Percentiles rank a stretch among this genome's conserved stretches.
phyloP scores from a whole-genome alignment of 2,797 vertebrate species.

The Taeniopygia guttata region DNA sequence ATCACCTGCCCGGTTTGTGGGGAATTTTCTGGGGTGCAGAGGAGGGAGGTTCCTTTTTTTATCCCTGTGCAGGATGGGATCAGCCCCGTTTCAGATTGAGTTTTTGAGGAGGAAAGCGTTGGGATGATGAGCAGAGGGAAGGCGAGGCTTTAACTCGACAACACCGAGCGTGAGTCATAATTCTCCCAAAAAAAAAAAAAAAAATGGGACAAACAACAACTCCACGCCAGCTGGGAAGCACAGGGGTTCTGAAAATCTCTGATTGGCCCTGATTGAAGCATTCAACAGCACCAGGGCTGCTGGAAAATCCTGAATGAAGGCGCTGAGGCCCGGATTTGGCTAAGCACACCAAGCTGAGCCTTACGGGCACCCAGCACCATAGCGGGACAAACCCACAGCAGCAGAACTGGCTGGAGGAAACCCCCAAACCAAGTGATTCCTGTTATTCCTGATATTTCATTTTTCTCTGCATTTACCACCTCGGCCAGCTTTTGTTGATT shows the following conservation, averaged over 20 bases:
- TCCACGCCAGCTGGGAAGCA: slow-evolving; percentile 28
- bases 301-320: slow-evolving; percentile 41
- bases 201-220: not conserved
- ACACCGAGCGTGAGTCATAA: not conserved
- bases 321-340: not conserved
- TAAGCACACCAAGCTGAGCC: not conserved
- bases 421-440: fast-evolving
- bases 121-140: not conserved
- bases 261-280: slow-evolving; percentile 50
- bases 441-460: fast-evolving
- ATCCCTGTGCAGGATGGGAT: not conserved
- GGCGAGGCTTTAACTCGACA: not conserved
- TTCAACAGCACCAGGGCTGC: not conserved
- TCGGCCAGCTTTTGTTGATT: not conserved
- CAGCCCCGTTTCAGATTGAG: fast-evolving
- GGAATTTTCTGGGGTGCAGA: not conserved
- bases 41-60: fast-evolving
- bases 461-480: not conserved
- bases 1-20: not conserved
- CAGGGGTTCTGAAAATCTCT: not conserved
- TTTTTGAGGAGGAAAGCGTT: not conserved
- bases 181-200: not conserved
- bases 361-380: fast-evolving
- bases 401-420: not conserved
- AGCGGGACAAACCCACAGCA: not conserved